Evolutionary conservation across 2,888 invertebrate species (phyloP), one percentile per base, ranked within the genome.

Genomic region (Nemotelus pantherinus): DNA sequence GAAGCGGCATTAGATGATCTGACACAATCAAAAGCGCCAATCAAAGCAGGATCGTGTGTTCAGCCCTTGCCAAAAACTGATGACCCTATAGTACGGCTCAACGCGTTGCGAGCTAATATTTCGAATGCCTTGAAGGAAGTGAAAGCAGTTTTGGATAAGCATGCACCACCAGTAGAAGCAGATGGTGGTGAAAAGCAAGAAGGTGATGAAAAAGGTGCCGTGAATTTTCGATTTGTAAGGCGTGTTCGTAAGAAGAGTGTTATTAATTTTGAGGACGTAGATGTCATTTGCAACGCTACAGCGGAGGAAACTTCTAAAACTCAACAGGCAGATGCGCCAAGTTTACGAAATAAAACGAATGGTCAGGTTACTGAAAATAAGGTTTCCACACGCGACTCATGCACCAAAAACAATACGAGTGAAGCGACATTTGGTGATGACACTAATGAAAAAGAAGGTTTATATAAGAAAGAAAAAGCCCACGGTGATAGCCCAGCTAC

Each of bases 51-150:
- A 4, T 53, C 53, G 10, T 53, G 70, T 43, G 25, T 70, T 45
- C 39, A 70, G n/a, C 70, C 55, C 7, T 41, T 70, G 9, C 70
- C 70, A 60, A 53, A 70, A 53, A 60, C 41, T 2, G 83, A 83
- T 78, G 85, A 85, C 83, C 83, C 86, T 1, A 83, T 86, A 3
- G 85, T 83, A 64, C 83, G 86, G 2, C 80, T 87, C 25, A 87
- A 85, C 80, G 85, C 84, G 74, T 80, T 87, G 1, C 84, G 85
- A 45, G 87, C 85, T 0, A 85, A 86, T 74, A 87, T 87, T 60
- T 83, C 87, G 3, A 86, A 83, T 1, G 85, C 86, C 0, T 81
- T 87, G 3, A 86, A 83, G 57, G 87, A 87, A 78, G 86, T 87
- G 1, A 87, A 87, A 77, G 84, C 84, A 6, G 87, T 87, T 9